Evolutionary conservation across 2,113 vertebrate species (phyloP).

Genomic region (Phalacrocorax carbo): DNA sequence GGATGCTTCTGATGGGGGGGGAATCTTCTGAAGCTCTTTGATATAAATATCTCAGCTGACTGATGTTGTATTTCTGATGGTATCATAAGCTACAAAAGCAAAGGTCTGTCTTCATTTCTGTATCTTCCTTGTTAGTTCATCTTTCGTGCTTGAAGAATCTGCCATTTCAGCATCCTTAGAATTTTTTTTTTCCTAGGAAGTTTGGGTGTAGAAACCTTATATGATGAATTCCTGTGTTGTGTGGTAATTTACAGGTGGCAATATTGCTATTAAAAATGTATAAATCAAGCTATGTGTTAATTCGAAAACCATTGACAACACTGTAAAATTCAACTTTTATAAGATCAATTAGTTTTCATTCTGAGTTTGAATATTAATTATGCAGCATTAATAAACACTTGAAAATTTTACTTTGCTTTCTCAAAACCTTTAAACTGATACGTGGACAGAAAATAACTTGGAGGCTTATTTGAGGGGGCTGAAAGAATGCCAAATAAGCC

Average conservation of each 20-base stretch:
- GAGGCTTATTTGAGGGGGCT: not conserved
- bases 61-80: not conserved
- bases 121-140: not conserved
- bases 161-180: not conserved
- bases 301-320: not conserved
- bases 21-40: too few species aligned
- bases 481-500: not conserved
- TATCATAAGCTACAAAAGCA: not conserved
- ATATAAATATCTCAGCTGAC: not conserved
- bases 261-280: not conserved
- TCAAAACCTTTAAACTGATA: not conserved
- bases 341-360: not conserved
- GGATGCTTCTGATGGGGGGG: too few species aligned
- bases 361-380: not conserved
- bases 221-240: not conserved
- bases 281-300: not conserved
- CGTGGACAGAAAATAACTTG: not conserved
- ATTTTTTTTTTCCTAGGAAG: not conserved
- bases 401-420: not conserved
- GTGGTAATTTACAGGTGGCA: not conserved
- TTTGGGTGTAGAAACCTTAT: not conserved
- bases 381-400: not conserved
- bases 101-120: not conserved
- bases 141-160: not conserved
- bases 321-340: not conserved